A percentile compares a stretch with the other conserved stretches of the same genome.
Conservation (phyloP, 2,113 vertebrate genomes). For the Herpailurus yagouaroundi region DNA sequence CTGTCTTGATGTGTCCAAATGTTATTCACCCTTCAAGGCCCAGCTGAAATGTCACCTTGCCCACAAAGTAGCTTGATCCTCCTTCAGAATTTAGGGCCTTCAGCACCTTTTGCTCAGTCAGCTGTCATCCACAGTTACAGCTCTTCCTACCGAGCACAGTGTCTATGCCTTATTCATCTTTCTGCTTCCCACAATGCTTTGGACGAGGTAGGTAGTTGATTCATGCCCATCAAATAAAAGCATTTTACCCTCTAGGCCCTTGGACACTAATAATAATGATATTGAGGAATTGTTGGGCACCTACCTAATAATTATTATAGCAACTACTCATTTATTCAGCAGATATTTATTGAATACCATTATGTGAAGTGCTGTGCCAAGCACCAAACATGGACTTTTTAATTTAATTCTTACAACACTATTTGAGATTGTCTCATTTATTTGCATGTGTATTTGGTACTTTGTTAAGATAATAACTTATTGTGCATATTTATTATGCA, state of each 20-base stretch:
- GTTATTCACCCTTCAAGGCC: background rate
- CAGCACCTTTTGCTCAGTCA: background rate
- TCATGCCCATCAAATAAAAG: background rate
- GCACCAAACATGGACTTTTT: background rate
- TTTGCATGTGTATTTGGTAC: background rate
- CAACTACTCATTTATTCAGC: background rate
- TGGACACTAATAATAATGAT: background rate
- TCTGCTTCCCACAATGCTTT: background rate
- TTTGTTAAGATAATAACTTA: constrained; percentile 36
- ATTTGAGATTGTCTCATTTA: constrained; percentile 30
- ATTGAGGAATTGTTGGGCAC: background rate
- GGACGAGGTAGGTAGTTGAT: background rate
- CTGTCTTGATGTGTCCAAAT: background rate
- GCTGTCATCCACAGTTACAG: background rate
- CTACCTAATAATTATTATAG: background rate
- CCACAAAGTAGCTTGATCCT: background rate
- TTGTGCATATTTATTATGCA: background rate
- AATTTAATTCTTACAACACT: background rate
- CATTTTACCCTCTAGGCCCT: background rate
- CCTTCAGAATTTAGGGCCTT: background rate
- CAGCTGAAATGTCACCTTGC: constrained; percentile 8
- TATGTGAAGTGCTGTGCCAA: background rate
- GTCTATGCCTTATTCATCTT: background rate
- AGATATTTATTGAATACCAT: background rate
- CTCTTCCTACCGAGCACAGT: background rate